These are phyloP conservation scores for Chionoecetes opilio DNA, from an alignment of 1,140 invertebrate genomes.

Conservation along the genomic window DNA sequence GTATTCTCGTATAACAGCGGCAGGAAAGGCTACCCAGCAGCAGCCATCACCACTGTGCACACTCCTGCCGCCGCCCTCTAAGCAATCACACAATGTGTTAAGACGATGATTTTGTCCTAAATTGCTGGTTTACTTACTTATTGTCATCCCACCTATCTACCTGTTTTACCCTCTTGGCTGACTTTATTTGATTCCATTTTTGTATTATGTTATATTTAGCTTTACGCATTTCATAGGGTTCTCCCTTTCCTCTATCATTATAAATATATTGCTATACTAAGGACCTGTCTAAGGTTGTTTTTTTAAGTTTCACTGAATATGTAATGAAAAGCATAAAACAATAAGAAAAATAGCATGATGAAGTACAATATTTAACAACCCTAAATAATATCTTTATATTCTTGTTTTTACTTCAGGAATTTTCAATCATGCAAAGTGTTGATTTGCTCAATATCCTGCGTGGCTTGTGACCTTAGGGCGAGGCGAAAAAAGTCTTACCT, in stretches of 20 bases:
- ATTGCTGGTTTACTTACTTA: neutral
- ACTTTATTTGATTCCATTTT: neutral
- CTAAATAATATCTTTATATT: neutral
- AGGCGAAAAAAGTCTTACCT: neutral
- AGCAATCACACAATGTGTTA: neutral
- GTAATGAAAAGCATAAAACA: too few species aligned
- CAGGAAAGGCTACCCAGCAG: neutral
- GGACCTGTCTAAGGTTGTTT: too few species aligned
- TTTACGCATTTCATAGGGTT: too few species aligned
- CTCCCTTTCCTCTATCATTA: neutral
- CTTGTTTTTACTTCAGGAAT: conserved; percentile 3
- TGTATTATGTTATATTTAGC: neutral
- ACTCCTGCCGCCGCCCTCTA: neutral
- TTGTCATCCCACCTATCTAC: neutral
- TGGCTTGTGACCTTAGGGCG: neutral
- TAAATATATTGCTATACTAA: too few species aligned
- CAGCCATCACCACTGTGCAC: neutral
- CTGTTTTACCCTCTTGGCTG: neutral
- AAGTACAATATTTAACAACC: neutral
- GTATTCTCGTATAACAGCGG: too few species aligned
- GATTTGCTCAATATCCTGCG: neutral
- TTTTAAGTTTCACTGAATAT: too few species aligned
- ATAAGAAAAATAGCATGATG: neutral
- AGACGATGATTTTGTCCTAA: neutral
- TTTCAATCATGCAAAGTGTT: neutral